Conservation (phyloP, 2,888 invertebrate species). For the Rhaphigaster nebulosa region DNA sequence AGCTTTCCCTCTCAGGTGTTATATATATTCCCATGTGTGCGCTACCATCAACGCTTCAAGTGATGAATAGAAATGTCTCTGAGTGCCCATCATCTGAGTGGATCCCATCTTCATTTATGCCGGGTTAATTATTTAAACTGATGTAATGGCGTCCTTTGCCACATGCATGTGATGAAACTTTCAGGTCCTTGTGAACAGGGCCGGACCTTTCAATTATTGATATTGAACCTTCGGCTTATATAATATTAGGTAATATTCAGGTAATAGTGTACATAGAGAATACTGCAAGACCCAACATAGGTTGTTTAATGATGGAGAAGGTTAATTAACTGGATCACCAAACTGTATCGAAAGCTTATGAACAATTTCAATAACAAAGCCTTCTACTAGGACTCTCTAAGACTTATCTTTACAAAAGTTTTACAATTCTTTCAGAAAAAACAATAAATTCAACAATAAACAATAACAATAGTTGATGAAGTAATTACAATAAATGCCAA, state of each 20-base stretch:
- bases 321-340: neutral
- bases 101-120: slow-evolving; percentile 11
- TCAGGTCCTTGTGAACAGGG: neutral
- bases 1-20: slow-evolving; percentile 12
- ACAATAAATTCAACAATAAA: no score
- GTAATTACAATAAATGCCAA: no score
- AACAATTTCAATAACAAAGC: neutral
- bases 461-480: no score
- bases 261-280: neutral
- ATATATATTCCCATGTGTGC: slow-evolving; percentile 19
- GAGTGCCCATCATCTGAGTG: slow-evolving; percentile 41
- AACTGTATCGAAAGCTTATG: neutral
- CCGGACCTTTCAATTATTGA: slow-evolving; percentile 32
- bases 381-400: neutral
- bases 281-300: neutral
- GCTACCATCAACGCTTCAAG: neutral
- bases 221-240: neutral
- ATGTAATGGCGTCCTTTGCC: slow-evolving; percentile 25
- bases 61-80: slow-evolving; percentile 44
- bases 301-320: neutral
- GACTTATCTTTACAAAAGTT: neutral
- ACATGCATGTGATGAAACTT: slow-evolving; percentile 5
- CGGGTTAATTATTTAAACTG: slow-evolving; percentile 26
- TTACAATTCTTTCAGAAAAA: no score
- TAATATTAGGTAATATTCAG: neutral